Percentiles rank a stretch among this genome's conserved stretches.
Evolutionary conservation across 2,113 vertebrate species (phyloP).

Genomic region (Felis catus): DNA sequence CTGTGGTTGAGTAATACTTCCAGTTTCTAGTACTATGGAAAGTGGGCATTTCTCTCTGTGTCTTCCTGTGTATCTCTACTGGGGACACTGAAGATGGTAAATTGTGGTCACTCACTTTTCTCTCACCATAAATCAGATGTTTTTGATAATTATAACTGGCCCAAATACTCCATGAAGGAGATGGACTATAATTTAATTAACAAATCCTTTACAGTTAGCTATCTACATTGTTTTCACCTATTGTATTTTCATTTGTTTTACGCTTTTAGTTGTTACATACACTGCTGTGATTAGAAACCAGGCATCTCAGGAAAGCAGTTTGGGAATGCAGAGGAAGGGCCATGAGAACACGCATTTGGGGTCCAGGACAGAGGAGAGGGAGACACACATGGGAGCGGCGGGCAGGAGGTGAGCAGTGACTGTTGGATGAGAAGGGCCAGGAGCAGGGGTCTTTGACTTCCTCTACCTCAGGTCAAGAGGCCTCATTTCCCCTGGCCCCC

Average conservation of each 20-base stretch:
- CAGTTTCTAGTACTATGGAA: neutral
- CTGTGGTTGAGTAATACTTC: neutral
- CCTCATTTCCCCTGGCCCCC: neutral
- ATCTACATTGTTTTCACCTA: neutral
- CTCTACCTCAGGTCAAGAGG: neutral
- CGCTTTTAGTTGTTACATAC: slow-evolving; percentile 25
- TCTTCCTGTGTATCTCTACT: neutral
- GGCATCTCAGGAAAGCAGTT: neutral
- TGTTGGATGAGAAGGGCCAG: neutral
- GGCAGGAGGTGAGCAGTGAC: rapidly evolving
- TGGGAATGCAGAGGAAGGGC: neutral
- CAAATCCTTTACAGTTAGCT: neutral
- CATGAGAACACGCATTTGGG: rapidly evolving
- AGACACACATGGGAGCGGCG: neutral
- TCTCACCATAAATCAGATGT: neutral
- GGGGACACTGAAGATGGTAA: neutral
- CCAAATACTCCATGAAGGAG: neutral
- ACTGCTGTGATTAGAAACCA: neutral
- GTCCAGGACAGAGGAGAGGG: neutral
- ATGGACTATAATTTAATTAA: neutral
- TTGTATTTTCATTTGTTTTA: neutral
- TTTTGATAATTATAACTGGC: neutral
- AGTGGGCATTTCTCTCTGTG: neutral
- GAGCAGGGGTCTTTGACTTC: neutral
- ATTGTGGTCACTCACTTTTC: neutral